These are phyloP conservation scores for Ashinkailepas kermadecensis DNA, from an alignment of 2,888 invertebrate genomes.

Conservation along the genomic window DNA sequence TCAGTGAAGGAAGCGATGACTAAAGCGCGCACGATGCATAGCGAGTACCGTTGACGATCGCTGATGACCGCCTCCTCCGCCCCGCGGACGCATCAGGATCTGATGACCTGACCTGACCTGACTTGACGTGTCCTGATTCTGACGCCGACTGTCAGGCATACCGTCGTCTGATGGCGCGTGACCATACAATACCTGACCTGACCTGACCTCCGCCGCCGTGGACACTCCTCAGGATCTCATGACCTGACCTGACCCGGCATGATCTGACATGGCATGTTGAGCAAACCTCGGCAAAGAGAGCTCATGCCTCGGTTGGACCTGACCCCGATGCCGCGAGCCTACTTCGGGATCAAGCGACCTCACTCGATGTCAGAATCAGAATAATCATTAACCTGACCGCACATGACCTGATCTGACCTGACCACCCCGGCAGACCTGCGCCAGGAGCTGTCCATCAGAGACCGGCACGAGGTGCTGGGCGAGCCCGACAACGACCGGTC, in stretches of 20 bases:
- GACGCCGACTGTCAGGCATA: too few species aligned
- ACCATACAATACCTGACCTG: not conserved
- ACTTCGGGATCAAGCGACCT: too few species aligned
- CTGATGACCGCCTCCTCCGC: too few species aligned
- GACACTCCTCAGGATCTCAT: slow-evolving; percentile 27
- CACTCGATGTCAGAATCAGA: too few species aligned
- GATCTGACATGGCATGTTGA: not conserved
- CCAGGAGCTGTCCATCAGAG: too few species aligned
- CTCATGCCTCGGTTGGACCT: slow-evolving; percentile 26
- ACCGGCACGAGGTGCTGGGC: too few species aligned
- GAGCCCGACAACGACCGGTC: too few species aligned
- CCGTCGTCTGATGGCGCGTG: not conserved
- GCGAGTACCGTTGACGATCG: too few species aligned
- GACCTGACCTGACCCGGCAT: not conserved
- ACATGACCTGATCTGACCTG: not conserved
- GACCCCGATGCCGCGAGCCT: too few species aligned
- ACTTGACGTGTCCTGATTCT: not conserved
- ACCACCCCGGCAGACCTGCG: too few species aligned
- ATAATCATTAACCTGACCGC: not conserved
- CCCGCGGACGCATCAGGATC: slow-evolving; percentile 27
- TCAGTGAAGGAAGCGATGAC: too few species aligned
- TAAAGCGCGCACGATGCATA: too few species aligned
- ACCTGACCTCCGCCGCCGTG: not conserved
- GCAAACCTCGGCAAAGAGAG: not conserved
- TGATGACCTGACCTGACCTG: not conserved